Base-by-base conservation (phyloP, 35 echinoderm and acorn worm genomes). In the Chiridota heheva region DNA sequence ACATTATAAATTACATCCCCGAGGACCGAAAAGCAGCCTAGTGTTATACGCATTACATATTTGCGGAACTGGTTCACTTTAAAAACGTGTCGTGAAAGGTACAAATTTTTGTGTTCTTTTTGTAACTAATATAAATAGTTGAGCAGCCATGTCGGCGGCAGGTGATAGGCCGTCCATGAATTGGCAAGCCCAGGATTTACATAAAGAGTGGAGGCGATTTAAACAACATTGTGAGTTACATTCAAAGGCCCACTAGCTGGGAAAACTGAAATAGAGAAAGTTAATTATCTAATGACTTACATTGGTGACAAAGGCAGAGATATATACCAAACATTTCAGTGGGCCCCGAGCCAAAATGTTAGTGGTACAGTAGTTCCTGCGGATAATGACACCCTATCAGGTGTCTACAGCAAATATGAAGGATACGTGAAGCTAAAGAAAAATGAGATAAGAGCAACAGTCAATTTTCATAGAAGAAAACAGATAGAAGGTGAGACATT, bases 381-480 rank as follows among this genome's bases (percentile, higher is more conserved):
- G 40, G 62, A 66, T 13, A 66, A 66, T 32, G 62, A 66, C 10
- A 66, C 62, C 0, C n/a, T 40, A 72, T 1, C 17, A 58, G 86
- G 48, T 18, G 84, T 87, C 8, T 88, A 88, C 56, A 56, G 8
- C 39, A 88, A 88, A 62, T 72, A 71, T 62, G 76, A 88, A 25
- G 25, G 16, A 0, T 84, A 83, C 70, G 68, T 83, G 0, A 45
- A 33, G 22, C 78, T 81, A 38, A 84, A 78, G n/a, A 62, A 61
- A 27, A 84, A 90, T 39, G 67, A 90, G 72, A 93, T 93, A 57
- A 66, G 90, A 45, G 84, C 90, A 36, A 87, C 84, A 1, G 79
- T 87, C 0, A 84, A 83, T 16, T 93, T 93, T 38, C 60, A 93
- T 49, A 0, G 79, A 1, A 45, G 79, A 33, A 69, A 80, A 62